Base-by-base conservation (phyloP, 2,113 vertebrate species). In the Arenaria interpres region DNA sequence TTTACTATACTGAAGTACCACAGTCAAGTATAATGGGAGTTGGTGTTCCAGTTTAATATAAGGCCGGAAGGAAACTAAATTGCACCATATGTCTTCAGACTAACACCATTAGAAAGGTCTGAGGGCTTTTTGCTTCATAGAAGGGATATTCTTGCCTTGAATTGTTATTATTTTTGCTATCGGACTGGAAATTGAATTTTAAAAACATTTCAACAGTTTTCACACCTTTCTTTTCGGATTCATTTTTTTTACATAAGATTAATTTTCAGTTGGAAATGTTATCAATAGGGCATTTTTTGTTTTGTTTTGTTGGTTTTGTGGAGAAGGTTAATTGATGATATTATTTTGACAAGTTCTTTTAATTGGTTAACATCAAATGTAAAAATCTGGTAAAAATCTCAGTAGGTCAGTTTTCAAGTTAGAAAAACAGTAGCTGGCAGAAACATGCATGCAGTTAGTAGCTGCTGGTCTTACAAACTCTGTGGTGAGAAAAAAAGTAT, bases 171-270 rank as follows among this genome's bases (percentile, higher is more conserved):
- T 35, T 91, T 77, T 81, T 69, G 5, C 9, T 32, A 30, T 22
- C 41, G 23, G 69, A 69, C 7, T 66, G 25, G 43, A 81, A 85
- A 80, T 8, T 6, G 1, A 81, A 15, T 71, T 73, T 66, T 37
- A 17, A 43, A 75, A 54, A 15, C 4, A 4, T 39, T 73, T 54
- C 60, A 7, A 53, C 5, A 33, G 8, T 71, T 81, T 86, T 37
- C 41, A 24, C 2, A 41, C 8, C 46, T 43, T 73, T 51, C 3
- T 56, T 69, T 13, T 1, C 1, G 11, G 2, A 7, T 5, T 64
- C 56, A 10, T 10, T 75, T 32, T 64, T 73, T 48, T 18, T 4
- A 2, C 37, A 63, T 11, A 82, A 69, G 17, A 43, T 12, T 25
- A 66, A 48, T 46, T 50, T 68, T 80, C 8, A 25, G 10, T 14